A percentile compares a stretch with the other conserved stretches of the same genome.
Evolutionary conservation across 2,888 invertebrate genomes (phyloP).

Genomic region (Camponotus fellah): DNA sequence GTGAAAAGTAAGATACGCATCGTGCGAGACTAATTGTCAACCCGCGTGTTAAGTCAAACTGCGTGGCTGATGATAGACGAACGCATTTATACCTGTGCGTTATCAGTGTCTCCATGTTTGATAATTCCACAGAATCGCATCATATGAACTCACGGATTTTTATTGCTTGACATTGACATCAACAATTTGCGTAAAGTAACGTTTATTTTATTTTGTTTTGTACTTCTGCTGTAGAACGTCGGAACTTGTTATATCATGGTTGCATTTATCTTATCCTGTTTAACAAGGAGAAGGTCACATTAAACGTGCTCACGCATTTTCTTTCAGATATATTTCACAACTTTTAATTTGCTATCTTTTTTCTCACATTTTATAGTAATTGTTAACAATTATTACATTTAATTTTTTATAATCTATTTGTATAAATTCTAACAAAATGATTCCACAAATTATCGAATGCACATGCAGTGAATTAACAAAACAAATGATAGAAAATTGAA

Average conservation of each 20-base stretch:
- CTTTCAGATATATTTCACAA: background rate
- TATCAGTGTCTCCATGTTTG: slow-evolving; percentile 57
- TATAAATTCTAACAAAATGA: background rate
- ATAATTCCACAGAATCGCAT: slow-evolving; percentile 29
- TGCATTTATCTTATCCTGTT: background rate
- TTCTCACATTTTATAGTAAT: background rate
- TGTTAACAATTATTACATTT: background rate
- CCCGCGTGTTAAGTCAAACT: slow-evolving; percentile 34
- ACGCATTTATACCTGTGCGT: slow-evolving; percentile 65
- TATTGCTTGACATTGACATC: slow-evolving; percentile 47
- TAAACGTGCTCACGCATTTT: background rate
- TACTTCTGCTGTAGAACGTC: background rate
- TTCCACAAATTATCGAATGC: background rate
- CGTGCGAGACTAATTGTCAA: background rate
- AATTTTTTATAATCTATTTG: background rate
- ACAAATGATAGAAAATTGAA: background rate
- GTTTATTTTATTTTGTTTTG: slow-evolving; percentile 44
- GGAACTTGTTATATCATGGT: background rate
- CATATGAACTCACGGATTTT: slow-evolving; percentile 46
- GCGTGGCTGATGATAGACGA: background rate
- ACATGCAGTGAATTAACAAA: background rate
- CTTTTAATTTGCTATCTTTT: background rate
- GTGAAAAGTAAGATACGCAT: slow-evolving; percentile 60
- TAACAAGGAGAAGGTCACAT: background rate
- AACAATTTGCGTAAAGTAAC: slow-evolving; percentile 46